Conservation (phyloP, 2,797 vertebrate species). For the Enteromius trimaculatus region DNA sequence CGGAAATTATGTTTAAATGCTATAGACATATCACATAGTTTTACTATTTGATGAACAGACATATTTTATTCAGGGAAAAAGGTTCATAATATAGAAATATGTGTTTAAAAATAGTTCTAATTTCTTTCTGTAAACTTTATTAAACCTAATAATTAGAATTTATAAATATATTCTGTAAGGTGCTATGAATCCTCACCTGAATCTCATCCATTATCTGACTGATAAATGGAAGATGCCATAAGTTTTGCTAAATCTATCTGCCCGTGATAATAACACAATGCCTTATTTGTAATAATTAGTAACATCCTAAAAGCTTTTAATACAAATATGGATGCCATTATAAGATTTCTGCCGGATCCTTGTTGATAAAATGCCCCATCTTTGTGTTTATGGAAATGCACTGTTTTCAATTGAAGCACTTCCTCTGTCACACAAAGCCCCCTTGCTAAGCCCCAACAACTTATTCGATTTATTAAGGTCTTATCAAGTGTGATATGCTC, state of each 20-base stretch:
- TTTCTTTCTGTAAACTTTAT: not conserved
- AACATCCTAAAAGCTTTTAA: slow-evolving; percentile 29
- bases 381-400: slow-evolving; percentile 66
- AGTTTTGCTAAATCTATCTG: not conserved
- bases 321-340: slow-evolving; percentile 41
- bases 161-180: not conserved
- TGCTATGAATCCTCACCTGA: not conserved
- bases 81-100: not conserved
- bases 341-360: slow-evolving; percentile 47
- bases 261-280: slow-evolving; percentile 28
- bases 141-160: not conserved
- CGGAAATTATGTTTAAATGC: not conserved
- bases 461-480: slow-evolving; percentile 78
- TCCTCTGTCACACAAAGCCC: slow-evolving; percentile 66
- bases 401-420: slow-evolving; percentile 62
- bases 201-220: not conserved
- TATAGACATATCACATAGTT: not conserved
- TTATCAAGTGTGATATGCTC: slow-evolving; percentile 77
- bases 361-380: slow-evolving; percentile 59
- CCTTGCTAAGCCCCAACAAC: slow-evolving; percentile 70
- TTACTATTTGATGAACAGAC: not conserved
- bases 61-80: not conserved
- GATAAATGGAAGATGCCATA: not conserved
- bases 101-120: not conserved
- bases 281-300: slow-evolving; percentile 38